A percentile compares a stretch with the other conserved stretches of the same genome.
These are phyloP conservation scores for Bothrops jararaca DNA, from an alignment of 2,113 vertebrate species.

Conservation along the genomic window DNA sequence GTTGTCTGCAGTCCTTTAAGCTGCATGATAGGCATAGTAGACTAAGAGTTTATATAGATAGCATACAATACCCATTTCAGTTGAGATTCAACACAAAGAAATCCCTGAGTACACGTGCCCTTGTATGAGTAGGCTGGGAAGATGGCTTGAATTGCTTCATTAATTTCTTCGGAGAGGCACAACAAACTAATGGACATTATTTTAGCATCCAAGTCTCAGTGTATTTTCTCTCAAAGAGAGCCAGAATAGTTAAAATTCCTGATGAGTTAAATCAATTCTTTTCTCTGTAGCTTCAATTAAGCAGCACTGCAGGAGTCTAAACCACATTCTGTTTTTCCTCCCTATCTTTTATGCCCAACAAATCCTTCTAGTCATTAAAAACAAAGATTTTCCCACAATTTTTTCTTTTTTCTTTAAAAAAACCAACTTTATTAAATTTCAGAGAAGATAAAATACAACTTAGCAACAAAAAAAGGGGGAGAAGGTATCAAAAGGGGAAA, in stretches of 20 bases:
- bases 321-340: constrained; percentile 13
- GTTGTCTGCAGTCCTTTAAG: background rate
- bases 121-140: background rate
- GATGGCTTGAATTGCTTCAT: background rate
- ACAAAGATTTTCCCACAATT: background rate
- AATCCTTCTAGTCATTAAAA: background rate
- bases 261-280: background rate
- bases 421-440: background rate
- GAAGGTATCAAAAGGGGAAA: background rate
- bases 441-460: background rate
- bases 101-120: background rate
- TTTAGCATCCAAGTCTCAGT: background rate
- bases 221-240: background rate
- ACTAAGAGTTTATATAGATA: background rate
- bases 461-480: background rate
- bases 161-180: background rate
- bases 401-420: background rate
- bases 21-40: background rate
- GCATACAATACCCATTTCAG: background rate
- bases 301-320: background rate
- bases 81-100: background rate
- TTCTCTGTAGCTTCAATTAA: background rate
- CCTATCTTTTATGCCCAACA: background rate
- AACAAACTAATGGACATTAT: background rate
- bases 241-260: background rate